phyloP scores from a whole-genome alignment of 2,797 vertebrate genomes.

The Parauchenoglanis ngamensis region DNA sequence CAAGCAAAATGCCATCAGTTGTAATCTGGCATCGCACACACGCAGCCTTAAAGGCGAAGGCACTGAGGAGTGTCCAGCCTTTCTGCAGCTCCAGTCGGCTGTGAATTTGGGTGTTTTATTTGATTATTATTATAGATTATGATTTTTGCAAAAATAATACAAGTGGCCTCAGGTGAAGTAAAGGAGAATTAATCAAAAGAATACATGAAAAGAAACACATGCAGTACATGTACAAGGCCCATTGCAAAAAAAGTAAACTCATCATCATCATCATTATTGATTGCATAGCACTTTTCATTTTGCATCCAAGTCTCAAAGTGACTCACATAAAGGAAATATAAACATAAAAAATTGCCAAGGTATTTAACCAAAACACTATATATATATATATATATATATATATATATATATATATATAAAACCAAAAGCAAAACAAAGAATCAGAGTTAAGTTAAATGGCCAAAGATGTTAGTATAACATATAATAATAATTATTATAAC shows the following conservation, averaged over 20 bases:
- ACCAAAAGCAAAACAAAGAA: too few relatives aligned
- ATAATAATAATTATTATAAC: too few relatives aligned
- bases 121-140: not conserved
- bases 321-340: not conserved
- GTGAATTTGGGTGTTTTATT: not conserved
- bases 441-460: too few relatives aligned
- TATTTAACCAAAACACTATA: not conserved
- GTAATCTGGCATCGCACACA: conserved; percentile 52
- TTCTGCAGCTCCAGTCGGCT: not conserved
- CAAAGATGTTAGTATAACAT: too few relatives aligned
- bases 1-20: conserved; percentile 60
- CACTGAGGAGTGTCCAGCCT: not conserved
- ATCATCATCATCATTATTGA: not conserved
- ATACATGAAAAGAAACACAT: too few relatives aligned
- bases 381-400: too few relatives aligned
- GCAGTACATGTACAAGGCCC: too few relatives aligned
- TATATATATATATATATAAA: too few relatives aligned
- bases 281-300: not conserved
- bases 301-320: not conserved
- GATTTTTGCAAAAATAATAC: not conserved
- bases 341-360: not conserved
- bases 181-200: not conserved
- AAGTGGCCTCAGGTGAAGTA: not conserved
- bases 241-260: too few relatives aligned
- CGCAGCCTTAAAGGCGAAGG: not conserved